phyloP scores from a whole-genome alignment of 2,888 invertebrate species.

The Mythimna lalbum region DNA sequence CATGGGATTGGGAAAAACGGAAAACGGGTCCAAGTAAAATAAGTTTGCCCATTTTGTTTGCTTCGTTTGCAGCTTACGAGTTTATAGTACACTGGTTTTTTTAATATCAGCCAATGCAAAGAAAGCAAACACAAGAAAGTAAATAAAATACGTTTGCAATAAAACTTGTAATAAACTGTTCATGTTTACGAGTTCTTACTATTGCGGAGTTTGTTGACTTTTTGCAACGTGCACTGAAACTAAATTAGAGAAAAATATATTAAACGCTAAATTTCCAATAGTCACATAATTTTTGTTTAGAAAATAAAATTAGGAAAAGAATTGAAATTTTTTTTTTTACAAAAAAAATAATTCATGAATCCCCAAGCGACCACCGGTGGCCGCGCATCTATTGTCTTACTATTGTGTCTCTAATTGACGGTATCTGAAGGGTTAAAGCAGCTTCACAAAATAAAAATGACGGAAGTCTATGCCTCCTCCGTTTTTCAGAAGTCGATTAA shows the following conservation, averaged over 20 bases:
- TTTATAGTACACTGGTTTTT: constrained; percentile 14
- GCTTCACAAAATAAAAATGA: too few species aligned
- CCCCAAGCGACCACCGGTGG: too few species aligned
- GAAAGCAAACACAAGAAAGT: background rate
- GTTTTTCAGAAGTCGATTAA: too few species aligned
- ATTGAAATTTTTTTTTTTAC: too few species aligned
- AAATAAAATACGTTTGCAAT: constrained; percentile 15
- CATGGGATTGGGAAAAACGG: background rate
- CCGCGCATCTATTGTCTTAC: too few species aligned
- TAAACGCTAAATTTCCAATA: too few species aligned
- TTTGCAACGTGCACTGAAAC: background rate
- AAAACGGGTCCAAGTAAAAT: background rate
- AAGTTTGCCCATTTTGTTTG: background rate
- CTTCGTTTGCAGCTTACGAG: background rate
- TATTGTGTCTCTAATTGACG: too few species aligned
- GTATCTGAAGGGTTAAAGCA: too few species aligned
- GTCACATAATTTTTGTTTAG: too few species aligned
- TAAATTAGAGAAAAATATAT: background rate
- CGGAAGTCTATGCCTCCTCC: too few species aligned
- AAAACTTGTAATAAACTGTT: constrained; percentile 18
- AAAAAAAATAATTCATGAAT: too few species aligned
- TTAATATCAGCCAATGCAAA: constrained; percentile 18
- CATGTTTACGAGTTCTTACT: constrained; percentile 16
- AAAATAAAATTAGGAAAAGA: too few species aligned
- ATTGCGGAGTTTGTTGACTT: constrained; percentile 7